These are phyloP conservation scores for Alouatta caraya DNA, from an alignment of 2,797 vertebrate species.

Conservation along the genomic window DNA sequence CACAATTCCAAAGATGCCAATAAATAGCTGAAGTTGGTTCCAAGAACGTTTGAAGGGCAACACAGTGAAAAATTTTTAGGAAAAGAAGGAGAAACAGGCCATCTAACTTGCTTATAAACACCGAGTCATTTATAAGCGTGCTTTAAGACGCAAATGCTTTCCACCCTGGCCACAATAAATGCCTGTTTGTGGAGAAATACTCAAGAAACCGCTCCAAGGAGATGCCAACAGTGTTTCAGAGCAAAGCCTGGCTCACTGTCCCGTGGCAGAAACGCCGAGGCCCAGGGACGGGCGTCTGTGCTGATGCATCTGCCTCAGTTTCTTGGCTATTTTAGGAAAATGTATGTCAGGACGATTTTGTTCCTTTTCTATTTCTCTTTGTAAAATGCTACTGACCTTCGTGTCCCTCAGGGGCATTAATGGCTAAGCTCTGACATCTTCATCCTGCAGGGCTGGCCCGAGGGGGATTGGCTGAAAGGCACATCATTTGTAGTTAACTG, in stretches of 20 bases:
- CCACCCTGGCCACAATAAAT: accelerated
- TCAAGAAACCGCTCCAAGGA: accelerated
- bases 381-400: accelerated
- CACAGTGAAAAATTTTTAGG: neutral
- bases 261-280: neutral
- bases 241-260: neutral
- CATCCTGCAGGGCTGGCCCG: accelerated
- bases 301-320: accelerated
- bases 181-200: neutral
- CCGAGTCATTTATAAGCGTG: accelerated
- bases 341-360: neutral
- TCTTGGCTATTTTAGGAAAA: neutral
- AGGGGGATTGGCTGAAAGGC: neutral
- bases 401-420: neutral
- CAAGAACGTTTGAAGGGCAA: neutral
- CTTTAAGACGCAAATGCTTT: accelerated
- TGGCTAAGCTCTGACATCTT: accelerated
- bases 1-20: neutral
- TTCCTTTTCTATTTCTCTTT: neutral
- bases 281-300: accelerated
- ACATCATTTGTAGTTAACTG: accelerated
- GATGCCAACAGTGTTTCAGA: accelerated
- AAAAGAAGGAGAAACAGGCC: neutral
- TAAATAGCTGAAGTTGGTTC: neutral
- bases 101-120: neutral